Base-by-base conservation (phyloP, 1,140 invertebrate genomes). In the Bombus sylvicola region DNA sequence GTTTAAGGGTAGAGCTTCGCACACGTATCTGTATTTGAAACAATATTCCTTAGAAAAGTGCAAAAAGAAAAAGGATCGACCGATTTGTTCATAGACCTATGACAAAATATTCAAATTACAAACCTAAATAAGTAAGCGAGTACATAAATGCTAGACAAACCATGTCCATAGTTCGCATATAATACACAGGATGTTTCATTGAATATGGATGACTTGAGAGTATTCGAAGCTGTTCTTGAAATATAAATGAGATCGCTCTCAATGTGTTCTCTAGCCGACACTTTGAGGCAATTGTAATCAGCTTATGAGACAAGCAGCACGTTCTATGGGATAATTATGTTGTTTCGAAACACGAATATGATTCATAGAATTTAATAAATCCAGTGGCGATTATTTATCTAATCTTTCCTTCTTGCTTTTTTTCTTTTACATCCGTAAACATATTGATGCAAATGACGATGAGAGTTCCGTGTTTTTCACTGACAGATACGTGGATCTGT, bases 401-500 rank as follows among this genome's bases (percentile, higher is more conserved):
- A 9, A 18, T 3, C 31, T 31, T 1, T 43, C 25, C 28, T 13
- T 53, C 3, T 64, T 31, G 1, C 13, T 64, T 25, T 3, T 9
- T n/a, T 31, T 12, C 31, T 15, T 9, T 18, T 41, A n/a, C 28
- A 62, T 62, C 25, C 28, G 47, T n/a, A 62, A 39, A 28, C 22
- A 8, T 34, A 12, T 37, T 37, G 34, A 47, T 66, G 53, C 22
- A n/a, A 64, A 72, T 72, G 9, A 53, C 18, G 13, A 9, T 4
- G 5, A 15, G 9, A 31, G 15, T 34, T 57, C n/a, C 37, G 41
- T 53, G 37, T n/a, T 13, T 73, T 53, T 69, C 1, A 12, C 71
- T 18, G 68, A 39, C 47, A 96, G 96, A 83, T 95, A 96, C 78
- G 95, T 96, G 13, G 96, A 97, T 89, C 91, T 97, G 31, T 97